Conservation (phyloP, 2,113 vertebrate genomes). For the Engystomops pustulosus region DNA sequence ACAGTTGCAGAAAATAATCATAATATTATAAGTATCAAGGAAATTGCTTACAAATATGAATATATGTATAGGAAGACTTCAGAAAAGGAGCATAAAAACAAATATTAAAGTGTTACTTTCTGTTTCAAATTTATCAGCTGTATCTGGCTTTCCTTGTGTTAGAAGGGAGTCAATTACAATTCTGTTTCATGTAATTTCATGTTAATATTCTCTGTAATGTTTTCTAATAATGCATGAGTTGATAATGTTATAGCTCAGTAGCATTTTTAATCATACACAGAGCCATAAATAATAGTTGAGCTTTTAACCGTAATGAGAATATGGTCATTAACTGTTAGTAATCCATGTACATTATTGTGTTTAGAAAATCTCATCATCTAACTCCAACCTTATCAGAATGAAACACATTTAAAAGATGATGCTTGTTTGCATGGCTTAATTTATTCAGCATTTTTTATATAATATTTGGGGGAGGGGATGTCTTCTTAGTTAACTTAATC, state of each 20-base stretch:
- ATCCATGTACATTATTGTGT: conserved; percentile 43
- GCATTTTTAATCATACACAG: conserved; percentile 65
- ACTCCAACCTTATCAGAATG: conserved; percentile 21
- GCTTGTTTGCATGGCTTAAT: conserved; percentile 9
- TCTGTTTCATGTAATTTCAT: conserved; percentile 75
- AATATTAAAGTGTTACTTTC: too few species aligned
- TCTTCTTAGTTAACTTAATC: too few species aligned
- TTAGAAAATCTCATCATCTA: conserved; percentile 48
- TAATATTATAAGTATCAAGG: not conserved
- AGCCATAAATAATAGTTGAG: conserved; percentile 41
- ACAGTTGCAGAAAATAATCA: too few species aligned
- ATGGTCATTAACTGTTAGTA: conserved; percentile 48
- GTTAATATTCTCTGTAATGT: conserved; percentile 73
- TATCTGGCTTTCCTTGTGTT: conserved; percentile 65
- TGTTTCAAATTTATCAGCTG: not conserved
- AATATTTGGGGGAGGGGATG: not conserved
- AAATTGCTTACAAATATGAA: not conserved
- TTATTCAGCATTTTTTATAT: not conserved
- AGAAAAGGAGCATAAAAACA: not conserved
- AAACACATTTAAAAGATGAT: conserved; percentile 28
- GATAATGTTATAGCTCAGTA: conserved; percentile 63
- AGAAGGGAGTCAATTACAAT: conserved; percentile 72
- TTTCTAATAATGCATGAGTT: conserved; percentile 73
- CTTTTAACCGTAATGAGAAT: conserved; percentile 39
- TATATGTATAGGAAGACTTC: not conserved